Conservation (phyloP, 1,140 invertebrate species). For the Tenebrio molitor region DNA sequence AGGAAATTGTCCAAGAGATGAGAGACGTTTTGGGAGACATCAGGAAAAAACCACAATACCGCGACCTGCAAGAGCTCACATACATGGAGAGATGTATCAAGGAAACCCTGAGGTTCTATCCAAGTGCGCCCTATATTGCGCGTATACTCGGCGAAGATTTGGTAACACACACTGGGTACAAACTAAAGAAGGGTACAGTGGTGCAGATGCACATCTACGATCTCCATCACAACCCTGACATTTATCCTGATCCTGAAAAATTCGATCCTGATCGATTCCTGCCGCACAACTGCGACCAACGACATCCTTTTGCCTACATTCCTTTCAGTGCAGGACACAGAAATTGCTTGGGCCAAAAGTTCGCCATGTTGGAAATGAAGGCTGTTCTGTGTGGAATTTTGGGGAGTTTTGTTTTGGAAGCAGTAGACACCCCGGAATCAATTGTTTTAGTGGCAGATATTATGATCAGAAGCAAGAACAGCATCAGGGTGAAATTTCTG, state of each 20-base stretch:
- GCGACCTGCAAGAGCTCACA: slow-evolving; percentile 72
- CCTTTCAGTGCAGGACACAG: slow-evolving; percentile 77
- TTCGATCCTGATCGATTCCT: slow-evolving; percentile 80
- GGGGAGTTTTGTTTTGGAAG: slow-evolving; percentile 71
- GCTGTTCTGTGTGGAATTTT: slow-evolving; percentile 76
- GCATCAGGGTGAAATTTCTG: no score
- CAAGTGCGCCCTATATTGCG: slow-evolving; percentile 76
- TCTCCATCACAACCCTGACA: slow-evolving; percentile 43
- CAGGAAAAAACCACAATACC: slow-evolving; percentile 50
- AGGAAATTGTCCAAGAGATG: slow-evolving; percentile 68
- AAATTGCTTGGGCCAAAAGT: slow-evolving; percentile 81
- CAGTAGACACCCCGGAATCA: slow-evolving; percentile 55
- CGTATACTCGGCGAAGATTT: slow-evolving; percentile 69
- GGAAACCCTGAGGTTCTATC: slow-evolving; percentile 75
- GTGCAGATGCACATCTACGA: slow-evolving; percentile 44
- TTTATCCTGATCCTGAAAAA: slow-evolving; percentile 74
- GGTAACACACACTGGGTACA: slow-evolving; percentile 56
- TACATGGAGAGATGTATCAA: slow-evolving; percentile 78
- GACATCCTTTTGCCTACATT: slow-evolving; percentile 71
- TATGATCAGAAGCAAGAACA: no score
- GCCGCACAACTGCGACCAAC: slow-evolving; percentile 67
- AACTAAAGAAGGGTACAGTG: slow-evolving; percentile 40
- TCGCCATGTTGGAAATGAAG: slow-evolving; percentile 83
- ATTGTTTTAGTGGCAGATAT: no score
- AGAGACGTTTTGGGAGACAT: slow-evolving; percentile 72